phyloP scores from a whole-genome alignment of 1,140 invertebrate genomes.

The Maconellicoccus hirsutus region DNA sequence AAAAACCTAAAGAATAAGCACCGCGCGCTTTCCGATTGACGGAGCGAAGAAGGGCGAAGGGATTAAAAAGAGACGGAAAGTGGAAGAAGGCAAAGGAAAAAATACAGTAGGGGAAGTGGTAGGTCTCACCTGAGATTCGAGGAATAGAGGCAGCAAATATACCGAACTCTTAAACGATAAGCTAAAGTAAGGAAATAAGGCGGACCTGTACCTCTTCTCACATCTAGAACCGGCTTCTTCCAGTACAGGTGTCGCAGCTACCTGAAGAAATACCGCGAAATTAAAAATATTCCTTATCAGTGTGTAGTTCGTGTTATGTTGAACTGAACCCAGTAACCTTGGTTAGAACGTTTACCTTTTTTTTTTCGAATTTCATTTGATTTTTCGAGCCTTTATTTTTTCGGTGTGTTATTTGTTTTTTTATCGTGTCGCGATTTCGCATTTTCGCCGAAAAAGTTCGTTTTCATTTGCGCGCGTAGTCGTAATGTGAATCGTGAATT shows the following conservation, averaged over 20 bases:
- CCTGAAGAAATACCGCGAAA: slow-evolving; percentile 20
- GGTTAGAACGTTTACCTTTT: slow-evolving; percentile 16
- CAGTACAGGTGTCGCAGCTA: slow-evolving; percentile 20
- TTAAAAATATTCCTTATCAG: slow-evolving; percentile 22
- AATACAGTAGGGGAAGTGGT: slow-evolving; percentile 18
- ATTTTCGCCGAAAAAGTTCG: background rate
- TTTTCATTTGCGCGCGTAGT: background rate
- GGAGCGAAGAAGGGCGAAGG: background rate
- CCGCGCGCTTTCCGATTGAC: background rate
- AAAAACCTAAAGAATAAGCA: background rate
- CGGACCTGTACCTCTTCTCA: slow-evolving; percentile 20
- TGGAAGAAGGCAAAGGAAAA: slow-evolving; percentile 14
- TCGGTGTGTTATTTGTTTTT: background rate
- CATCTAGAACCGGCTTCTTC: slow-evolving; percentile 12
- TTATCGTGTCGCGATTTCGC: background rate
- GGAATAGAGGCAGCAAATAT: slow-evolving; percentile 1
- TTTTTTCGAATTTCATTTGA: background rate
- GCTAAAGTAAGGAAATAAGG: slow-evolving; percentile 21
- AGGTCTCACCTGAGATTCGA: slow-evolving; percentile 21
- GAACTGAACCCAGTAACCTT: slow-evolving; percentile 22
- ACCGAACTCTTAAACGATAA: slow-evolving; percentile 15
- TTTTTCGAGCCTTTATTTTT: slow-evolving; percentile 11
- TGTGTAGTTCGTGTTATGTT: slow-evolving; percentile 2
- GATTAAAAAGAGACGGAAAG: slow-evolving; percentile 13
- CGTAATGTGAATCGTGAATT: background rate